Conservation (phyloP, 2,797 vertebrate species). For the Microctenopoma steveboyesi region DNA sequence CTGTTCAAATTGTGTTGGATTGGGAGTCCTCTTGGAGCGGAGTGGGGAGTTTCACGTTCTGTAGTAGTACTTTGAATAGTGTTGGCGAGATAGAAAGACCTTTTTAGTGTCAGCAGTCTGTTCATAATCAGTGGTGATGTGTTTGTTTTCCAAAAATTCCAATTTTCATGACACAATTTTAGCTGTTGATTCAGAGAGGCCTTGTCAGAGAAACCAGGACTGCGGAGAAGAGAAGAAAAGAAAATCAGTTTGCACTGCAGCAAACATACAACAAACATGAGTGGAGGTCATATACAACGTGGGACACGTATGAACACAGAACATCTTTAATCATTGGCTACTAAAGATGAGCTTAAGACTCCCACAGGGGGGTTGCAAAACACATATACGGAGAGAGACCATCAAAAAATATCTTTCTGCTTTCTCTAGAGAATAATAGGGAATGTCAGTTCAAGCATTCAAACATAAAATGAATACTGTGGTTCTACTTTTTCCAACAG, state of each 20-base stretch:
- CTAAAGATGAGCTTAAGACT: neutral
- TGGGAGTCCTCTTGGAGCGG: conserved; percentile 61
- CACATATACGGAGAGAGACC: neutral
- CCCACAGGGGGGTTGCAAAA: neutral
- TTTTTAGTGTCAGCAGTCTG: conserved; percentile 80
- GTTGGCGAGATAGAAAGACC: conserved; percentile 73
- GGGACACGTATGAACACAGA: conserved; percentile 21
- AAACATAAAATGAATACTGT: neutral
- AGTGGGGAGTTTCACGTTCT: conserved; percentile 43
- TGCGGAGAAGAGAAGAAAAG: conserved; percentile 70
- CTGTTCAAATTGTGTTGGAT: conserved; percentile 63
- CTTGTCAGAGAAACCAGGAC: conserved; percentile 98
- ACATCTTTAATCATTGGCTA: conserved; percentile 12
- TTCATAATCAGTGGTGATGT: conserved; percentile 66
- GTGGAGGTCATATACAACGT: neutral
- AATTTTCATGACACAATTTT: conserved; percentile 80
- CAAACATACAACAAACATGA: neutral
- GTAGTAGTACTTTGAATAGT: conserved; percentile 77
- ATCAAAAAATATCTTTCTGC: neutral
- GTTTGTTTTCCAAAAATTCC: conserved; percentile 70
- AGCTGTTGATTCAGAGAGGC: conserved; percentile 84
- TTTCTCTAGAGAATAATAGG: neutral
- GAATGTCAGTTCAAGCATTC: neutral
- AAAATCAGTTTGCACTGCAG: conserved; percentile 23
- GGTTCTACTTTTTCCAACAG: neutral